phyloP scores from a whole-genome alignment of 2,113 vertebrate genomes.

The Pedionomus torquatus region DNA sequence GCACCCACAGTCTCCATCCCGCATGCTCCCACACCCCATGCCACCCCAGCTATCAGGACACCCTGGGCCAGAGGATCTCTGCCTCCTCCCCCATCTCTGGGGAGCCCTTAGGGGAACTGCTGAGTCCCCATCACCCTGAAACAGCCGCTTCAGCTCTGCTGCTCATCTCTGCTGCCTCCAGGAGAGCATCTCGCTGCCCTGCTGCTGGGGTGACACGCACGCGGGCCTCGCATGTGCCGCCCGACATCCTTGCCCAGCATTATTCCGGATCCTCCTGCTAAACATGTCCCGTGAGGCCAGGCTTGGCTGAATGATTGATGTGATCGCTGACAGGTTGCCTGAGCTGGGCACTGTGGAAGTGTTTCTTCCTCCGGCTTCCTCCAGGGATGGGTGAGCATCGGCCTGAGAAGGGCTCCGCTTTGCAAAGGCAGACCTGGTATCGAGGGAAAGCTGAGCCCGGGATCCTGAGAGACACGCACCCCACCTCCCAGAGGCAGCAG shows the following conservation, averaged over 20 bases:
- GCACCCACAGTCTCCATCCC: not conserved
- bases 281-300: not conserved
- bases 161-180: not conserved
- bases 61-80: not conserved
- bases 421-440: not conserved
- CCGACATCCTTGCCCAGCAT: not conserved
- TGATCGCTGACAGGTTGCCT: not conserved
- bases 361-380: not conserved
- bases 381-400: not conserved
- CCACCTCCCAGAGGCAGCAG: not conserved
- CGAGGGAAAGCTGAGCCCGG: not conserved
- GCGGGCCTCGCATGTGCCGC: not conserved
- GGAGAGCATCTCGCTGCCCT: not conserved
- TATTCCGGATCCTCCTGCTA: not conserved
- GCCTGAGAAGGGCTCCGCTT: not conserved
- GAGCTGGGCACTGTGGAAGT: not conserved
- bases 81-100: not conserved
- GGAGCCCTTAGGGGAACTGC: not conserved
- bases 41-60: not conserved
- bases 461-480: not conserved
- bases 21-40: accelerated
- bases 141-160: not conserved
- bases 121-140: not conserved
- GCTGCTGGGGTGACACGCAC: accelerated
- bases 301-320: not conserved